Conservation (phyloP, 1,140 invertebrate genomes). For the Pteromalus puparum region DNA sequence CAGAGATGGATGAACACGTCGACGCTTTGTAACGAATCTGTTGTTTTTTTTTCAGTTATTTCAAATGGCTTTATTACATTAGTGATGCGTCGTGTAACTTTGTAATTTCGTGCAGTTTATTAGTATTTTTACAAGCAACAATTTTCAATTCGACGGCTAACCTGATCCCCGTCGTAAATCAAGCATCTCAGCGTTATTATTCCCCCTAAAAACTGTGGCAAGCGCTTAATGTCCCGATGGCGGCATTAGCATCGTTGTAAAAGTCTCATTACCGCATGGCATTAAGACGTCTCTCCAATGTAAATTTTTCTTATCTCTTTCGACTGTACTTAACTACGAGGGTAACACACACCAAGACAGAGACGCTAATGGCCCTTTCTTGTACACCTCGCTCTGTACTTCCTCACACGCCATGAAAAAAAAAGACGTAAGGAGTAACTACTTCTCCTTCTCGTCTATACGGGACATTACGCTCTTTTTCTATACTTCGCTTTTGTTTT, state of each 20-base stretch:
- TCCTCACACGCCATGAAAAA: background rate
- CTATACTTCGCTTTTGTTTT: conserved; percentile 22
- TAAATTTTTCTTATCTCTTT: conserved; percentile 53
- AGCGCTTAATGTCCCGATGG: background rate
- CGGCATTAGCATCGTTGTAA: background rate
- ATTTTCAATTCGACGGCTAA: background rate
- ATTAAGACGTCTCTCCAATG: conserved; percentile 64
- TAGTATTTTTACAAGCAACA: too few relatives aligned
- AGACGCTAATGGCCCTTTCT: conserved; percentile 42
- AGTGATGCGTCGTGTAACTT: too few relatives aligned
- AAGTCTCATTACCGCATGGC: conserved; percentile 67
- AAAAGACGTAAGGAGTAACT: background rate
- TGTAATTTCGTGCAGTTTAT: too few relatives aligned
- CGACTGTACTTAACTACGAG: conserved; percentile 47
- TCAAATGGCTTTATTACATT: too few relatives aligned
- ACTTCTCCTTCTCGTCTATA: conserved; percentile 34
- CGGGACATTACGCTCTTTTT: conserved; percentile 23
- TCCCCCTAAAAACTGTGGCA: background rate
- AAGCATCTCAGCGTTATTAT: background rate
- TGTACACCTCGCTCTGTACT: background rate
- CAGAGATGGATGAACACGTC: background rate
- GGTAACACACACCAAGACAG: conserved; percentile 54
- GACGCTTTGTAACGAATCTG: background rate
- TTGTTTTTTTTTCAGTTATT: too few relatives aligned
- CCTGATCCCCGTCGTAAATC: background rate